Evolutionary conservation across 2,113 vertebrate species (phyloP), one percentile per base, ranked within the genome.

Genomic region (Bos javanicus): DNA sequence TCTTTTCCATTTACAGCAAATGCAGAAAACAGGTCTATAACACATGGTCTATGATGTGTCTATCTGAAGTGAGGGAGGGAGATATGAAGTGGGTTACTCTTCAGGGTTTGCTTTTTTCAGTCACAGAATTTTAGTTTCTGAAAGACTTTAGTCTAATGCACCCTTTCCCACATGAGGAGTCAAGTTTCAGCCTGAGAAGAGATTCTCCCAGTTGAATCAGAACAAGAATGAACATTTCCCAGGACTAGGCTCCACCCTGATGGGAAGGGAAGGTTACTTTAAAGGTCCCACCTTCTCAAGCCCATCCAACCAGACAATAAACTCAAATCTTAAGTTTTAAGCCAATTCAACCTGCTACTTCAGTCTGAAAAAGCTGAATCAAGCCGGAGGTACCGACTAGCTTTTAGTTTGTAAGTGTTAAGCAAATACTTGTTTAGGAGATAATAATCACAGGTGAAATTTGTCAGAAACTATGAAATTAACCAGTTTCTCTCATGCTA

Each of bases 1-100:
- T 39, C 28, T 83, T 90, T 46, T 86, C 59, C 94, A 50, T 67
- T 94, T 85, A 95, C 19, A 91, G 39, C 78, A 95, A 91, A 94
- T 54, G 81, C 30, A 95, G 62, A 87, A 95, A 86, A 76, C 43
- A 89, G 50, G 11, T 91, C 71, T 87, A 36, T 43, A 39, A 48
- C 25, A 85, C 26, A 33, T 7, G 52, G 28, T 84, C 84, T 87
- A 64, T 16, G 43, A 92, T 30, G 87, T 33, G 17, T 64, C 52
- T 84, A 2, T 23, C 48, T 78, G 48, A 81, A 93, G 23, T 36
- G n/a, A 16, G 21, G 39, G n/a, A 54, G 46, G 74, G 11, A 62
- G 25, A 62, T 48, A 33, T 21, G 59, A 86, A 7, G 14, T 81
- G 43, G 39, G 74, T 67, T 64, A 19, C 62, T 92, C 59, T 82